Percentiles rank a stretch among this genome's conserved stretches.
Evolutionary conservation across 1,140 invertebrate species (phyloP).

Genomic region (Drosophila leontia): DNA sequence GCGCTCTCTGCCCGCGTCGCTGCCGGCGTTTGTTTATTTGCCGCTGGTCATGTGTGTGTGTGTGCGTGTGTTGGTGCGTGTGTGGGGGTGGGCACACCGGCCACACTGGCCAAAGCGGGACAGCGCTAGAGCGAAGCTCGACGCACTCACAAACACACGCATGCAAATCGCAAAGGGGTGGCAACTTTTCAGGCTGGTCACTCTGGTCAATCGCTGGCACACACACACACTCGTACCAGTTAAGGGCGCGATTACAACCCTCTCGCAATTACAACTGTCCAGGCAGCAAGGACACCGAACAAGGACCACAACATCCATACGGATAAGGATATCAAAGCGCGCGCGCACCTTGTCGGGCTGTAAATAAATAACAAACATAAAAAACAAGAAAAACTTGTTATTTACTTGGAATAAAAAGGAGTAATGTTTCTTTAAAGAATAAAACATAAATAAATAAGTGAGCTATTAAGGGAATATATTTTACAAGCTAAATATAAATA

Average conservation of each 20-base stretch:
- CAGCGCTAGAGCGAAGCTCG: conserved; percentile 11
- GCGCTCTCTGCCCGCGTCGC: conserved; percentile 24
- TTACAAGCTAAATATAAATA: too few species aligned
- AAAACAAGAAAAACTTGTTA: background rate
- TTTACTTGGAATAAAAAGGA: too few species aligned
- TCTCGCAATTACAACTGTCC: conserved; percentile 24
- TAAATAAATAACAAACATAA: conserved; percentile 7
- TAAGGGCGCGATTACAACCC: conserved; percentile 25
- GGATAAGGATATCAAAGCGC: conserved; percentile 17
- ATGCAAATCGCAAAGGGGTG: conserved; percentile 21
- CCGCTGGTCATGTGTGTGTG: conserved; percentile 61
- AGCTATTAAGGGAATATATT: too few species aligned
- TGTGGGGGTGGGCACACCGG: conserved; percentile 72
- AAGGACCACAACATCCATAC: conserved; percentile 23
- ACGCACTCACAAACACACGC: conserved; percentile 8
- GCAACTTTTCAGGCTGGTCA: conserved; percentile 34
- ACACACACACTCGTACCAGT: background rate
- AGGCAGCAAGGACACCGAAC: conserved; percentile 16
- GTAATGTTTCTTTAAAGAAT: too few species aligned
- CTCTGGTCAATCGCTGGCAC: conserved; percentile 34
- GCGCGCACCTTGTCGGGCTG: conserved; percentile 41
- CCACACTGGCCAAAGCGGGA: conserved; percentile 36
- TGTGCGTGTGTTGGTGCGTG: conserved; percentile 32
- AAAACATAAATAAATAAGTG: background rate
- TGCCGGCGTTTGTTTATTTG: conserved; percentile 72